Conservation (phyloP, 1,140 invertebrate genomes). For the Drosophila subpulchrella region DNA sequence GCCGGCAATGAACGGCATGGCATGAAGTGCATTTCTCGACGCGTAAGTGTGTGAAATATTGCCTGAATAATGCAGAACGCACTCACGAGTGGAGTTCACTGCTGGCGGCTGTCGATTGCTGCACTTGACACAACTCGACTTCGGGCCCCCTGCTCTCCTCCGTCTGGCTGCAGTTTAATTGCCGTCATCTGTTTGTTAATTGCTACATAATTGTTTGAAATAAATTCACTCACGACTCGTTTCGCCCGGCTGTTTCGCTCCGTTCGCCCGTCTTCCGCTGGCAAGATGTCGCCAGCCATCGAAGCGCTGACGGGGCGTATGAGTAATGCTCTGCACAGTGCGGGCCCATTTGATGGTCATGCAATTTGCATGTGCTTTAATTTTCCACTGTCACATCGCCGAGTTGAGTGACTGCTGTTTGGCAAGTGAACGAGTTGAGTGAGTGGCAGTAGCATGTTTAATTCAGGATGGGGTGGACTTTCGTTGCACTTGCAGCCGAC, state of each 20-base stretch:
- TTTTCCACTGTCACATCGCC: conserved; percentile 36
- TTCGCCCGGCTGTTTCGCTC: conserved; percentile 1
- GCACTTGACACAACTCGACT: conserved; percentile 46
- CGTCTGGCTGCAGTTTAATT: conserved; percentile 57
- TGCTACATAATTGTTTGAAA: conserved; percentile 82
- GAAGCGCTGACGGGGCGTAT: conserved; percentile 69
- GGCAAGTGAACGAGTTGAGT: conserved; percentile 26
- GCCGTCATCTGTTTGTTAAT: conserved; percentile 81
- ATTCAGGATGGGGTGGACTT: conserved; percentile 6
- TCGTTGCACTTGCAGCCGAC: neutral
- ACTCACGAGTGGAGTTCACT: conserved; percentile 24
- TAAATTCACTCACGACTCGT: conserved; percentile 71
- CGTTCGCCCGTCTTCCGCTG: conserved; percentile 1
- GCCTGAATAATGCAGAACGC: conserved; percentile 67
- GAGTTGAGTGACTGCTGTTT: conserved; percentile 14
- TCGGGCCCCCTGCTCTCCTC: neutral
- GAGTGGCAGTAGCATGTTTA: conserved; percentile 38
- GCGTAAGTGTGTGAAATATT: conserved; percentile 60
- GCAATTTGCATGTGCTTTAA: conserved; percentile 62
- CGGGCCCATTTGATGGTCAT: conserved; percentile 36
- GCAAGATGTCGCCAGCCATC: conserved; percentile 41
- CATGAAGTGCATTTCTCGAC: conserved; percentile 40
- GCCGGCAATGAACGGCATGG: conserved; percentile 31
- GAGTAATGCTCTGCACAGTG: conserved; percentile 59
- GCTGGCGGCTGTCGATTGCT: conserved; percentile 41